A percentile compares a stretch with the other conserved stretches of the same genome.
Evolutionary conservation across 2,797 vertebrate species (phyloP).

Genomic region (Typhlichthys eigenmanni): DNA sequence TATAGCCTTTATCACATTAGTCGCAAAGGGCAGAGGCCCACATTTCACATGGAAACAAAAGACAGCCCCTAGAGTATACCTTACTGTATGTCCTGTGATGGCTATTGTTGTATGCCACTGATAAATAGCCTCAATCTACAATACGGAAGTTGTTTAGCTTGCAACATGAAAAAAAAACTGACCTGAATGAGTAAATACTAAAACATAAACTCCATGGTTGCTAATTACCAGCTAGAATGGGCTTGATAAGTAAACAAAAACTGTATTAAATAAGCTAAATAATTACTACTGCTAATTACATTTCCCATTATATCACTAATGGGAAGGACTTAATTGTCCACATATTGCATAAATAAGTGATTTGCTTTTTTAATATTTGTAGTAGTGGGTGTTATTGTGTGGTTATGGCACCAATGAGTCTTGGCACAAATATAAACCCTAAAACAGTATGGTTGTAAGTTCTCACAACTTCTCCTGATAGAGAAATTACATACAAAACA

Average conservation of each 20-base stretch:
- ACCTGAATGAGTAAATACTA: conserved; percentile 63
- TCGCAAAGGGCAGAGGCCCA: too few species aligned
- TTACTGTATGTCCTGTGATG: too few species aligned
- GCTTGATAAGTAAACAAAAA: conserved; percentile 78
- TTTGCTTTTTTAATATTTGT: conserved; percentile 55
- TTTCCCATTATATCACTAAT: conserved; percentile 84
- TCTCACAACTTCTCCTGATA: conserved; percentile 2
- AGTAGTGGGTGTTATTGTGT: conserved; percentile 49
- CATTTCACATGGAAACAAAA: too few species aligned
- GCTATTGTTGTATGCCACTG: too few species aligned
- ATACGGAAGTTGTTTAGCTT: not conserved
- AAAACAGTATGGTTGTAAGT: conserved; percentile 12
- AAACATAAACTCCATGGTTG: conserved; percentile 70
- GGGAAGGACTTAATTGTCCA: conserved; percentile 77
- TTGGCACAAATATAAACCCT: conserved; percentile 41
- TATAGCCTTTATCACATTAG: too few species aligned
- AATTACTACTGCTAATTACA: conserved; percentile 83
- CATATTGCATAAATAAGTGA: conserved; percentile 71
- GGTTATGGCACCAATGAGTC: conserved; percentile 38
- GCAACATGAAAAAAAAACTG: conserved; percentile 26
- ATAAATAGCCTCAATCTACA: not conserved
- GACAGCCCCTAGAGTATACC: too few species aligned
- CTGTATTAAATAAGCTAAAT: conserved; percentile 80
- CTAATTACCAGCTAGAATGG: conserved; percentile 75
- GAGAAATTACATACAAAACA: conserved; percentile 4